A percentile compares a stretch with the other conserved stretches of the same genome.
phyloP scores from a whole-genome alignment of 2,797 vertebrate species.

The Melanotaenia nigrans region DNA sequence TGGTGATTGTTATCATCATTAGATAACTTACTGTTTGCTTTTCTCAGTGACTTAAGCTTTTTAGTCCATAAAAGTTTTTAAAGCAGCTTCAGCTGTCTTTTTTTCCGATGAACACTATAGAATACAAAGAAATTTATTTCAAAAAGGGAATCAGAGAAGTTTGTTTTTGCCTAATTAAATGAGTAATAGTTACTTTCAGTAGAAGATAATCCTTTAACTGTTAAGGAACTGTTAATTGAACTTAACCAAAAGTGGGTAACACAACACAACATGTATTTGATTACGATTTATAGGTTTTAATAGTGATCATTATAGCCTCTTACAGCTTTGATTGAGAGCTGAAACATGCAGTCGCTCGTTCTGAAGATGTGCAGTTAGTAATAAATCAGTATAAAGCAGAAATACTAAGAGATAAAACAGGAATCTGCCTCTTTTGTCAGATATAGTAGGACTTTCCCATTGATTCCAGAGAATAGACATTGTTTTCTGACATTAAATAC shows the following conservation, averaged over 20 bases:
- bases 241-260: no score
- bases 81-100: neutral
- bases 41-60: neutral
- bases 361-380: neutral
- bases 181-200: no score
- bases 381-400: neutral
- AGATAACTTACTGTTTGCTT: neutral
- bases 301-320: neutral
- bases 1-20: neutral
- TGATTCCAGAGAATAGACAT: neutral
- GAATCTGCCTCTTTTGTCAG: neutral
- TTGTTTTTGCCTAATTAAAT: neutral
- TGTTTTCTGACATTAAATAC: neutral
- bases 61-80: neutral
- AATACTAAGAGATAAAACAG: neutral
- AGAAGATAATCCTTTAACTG: neutral
- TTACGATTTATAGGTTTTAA: neutral
- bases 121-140: constrained; percentile 1
- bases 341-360: neutral
- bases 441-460: neutral
- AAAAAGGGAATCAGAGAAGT: neutral
- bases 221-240: no score
- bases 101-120: neutral
- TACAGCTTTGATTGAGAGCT: constrained; percentile 2
- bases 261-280: neutral